Evolutionary conservation across 1,140 invertebrate genomes (phyloP).

Genomic region (Chrysoperla carnea): DNA sequence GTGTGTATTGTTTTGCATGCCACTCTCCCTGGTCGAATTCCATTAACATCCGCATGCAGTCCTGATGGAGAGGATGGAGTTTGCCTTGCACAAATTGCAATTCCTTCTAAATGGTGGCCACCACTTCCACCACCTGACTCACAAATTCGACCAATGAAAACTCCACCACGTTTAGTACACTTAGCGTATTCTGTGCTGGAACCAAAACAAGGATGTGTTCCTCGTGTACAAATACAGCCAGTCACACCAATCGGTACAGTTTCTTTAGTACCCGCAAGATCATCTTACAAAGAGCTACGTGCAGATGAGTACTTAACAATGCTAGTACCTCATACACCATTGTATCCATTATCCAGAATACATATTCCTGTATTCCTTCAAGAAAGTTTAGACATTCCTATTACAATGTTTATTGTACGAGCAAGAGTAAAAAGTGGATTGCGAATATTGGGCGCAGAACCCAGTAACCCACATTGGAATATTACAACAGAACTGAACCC

Average conservation of each 20-base stretch:
- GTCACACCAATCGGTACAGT: constrained; percentile 51
- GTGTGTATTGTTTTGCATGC: constrained; percentile 63
- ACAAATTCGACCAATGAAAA: constrained; percentile 36
- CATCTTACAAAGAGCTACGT: constrained; percentile 62
- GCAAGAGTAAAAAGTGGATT: constrained; percentile 74
- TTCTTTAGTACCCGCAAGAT: constrained; percentile 52
- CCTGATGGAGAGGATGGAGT: constrained; percentile 78
- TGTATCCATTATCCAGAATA: constrained; percentile 74
- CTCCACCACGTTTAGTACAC: constrained; percentile 50
- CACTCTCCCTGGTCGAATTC: constrained; percentile 27
- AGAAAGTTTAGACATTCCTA: constrained; percentile 34
- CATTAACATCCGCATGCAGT: constrained; percentile 64
- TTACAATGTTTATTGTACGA: constrained; percentile 69
- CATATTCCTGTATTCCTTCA: constrained; percentile 77
- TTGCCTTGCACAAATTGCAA: constrained; percentile 63
- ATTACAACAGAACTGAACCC: constrained; percentile 66
- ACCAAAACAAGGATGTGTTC: constrained; percentile 50
- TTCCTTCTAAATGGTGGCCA: constrained; percentile 81
- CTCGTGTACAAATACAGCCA: constrained; percentile 58
- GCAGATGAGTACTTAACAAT: constrained; percentile 61
- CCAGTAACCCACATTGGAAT: constrained; percentile 58
- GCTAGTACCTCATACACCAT: constrained; percentile 68
- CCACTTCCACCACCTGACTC: constrained; percentile 38
- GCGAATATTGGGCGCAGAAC: constrained; percentile 60
- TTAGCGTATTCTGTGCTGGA: constrained; percentile 71